Evolutionary conservation across 1,140 invertebrate genomes (phyloP).

Genomic region (Metaphire vulgaris): DNA sequence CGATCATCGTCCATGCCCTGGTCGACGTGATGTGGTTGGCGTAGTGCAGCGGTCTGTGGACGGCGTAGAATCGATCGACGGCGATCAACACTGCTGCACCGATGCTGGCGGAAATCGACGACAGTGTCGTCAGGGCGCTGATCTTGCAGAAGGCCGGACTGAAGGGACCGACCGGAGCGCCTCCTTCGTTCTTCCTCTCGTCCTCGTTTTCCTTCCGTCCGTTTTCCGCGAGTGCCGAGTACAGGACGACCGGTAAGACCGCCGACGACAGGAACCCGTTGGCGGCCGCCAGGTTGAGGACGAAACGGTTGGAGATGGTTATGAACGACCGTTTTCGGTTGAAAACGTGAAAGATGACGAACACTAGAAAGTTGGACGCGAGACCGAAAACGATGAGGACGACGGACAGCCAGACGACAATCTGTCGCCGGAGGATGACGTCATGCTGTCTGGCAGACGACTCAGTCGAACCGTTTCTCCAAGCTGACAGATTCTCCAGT

Average conservation of each 20-base stretch:
- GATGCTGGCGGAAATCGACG: neutral
- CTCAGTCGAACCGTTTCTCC: too few relatives aligned
- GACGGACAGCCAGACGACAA: neutral
- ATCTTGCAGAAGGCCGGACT: neutral
- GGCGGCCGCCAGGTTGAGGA: neutral
- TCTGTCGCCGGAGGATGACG: too few relatives aligned
- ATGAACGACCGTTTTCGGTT: neutral
- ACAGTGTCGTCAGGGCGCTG: neutral
- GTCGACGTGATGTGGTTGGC: conserved; percentile 65
- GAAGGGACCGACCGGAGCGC: too few relatives aligned
- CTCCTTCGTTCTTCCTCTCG: too few relatives aligned
- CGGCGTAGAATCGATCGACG: conserved; percentile 61
- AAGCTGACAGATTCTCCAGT: too few relatives aligned
- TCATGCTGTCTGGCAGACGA: too few relatives aligned
- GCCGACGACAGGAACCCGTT: neutral
- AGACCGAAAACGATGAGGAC: neutral
- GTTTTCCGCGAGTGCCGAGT: neutral
- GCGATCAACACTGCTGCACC: neutral
- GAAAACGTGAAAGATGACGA: neutral
- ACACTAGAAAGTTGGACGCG: neutral
- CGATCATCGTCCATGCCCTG: conserved; percentile 64
- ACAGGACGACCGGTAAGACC: neutral
- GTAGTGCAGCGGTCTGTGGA: conserved; percentile 52
- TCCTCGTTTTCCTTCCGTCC: too few relatives aligned
- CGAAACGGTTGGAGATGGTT: neutral